A percentile compares a stretch with the other conserved stretches of the same genome.
Conservation (phyloP, 2,797 vertebrate species). For the Halcyon badia region DNA sequence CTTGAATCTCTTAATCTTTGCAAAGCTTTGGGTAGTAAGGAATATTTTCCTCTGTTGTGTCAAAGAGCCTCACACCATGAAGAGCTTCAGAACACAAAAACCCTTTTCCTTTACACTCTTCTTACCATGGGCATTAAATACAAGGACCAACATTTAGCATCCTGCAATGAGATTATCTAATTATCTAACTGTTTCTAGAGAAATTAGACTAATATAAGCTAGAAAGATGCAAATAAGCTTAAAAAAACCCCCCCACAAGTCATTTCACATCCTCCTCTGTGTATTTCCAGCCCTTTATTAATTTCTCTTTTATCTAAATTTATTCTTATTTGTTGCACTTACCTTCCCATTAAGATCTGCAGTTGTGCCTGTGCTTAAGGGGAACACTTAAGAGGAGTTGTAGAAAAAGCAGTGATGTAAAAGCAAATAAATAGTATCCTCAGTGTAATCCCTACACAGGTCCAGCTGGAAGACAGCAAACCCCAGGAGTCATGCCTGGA, state of each 20-base stretch:
- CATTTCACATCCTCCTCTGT: background rate
- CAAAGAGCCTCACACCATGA: background rate
- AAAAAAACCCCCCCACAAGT: background rate
- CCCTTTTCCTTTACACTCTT: background rate
- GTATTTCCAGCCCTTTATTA: background rate
- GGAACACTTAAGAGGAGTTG: background rate
- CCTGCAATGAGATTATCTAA: background rate
- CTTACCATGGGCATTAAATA: background rate
- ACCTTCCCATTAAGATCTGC: background rate
- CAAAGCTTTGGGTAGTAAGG: background rate
- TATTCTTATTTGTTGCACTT: background rate
- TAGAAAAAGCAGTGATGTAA: background rate
- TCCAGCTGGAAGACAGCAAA: background rate
- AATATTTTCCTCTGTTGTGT: background rate
- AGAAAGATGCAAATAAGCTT: background rate
- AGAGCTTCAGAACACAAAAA: background rate
- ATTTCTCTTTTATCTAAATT: background rate
- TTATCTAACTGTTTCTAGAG: background rate
- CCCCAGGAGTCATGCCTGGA: background rate
- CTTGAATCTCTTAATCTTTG: background rate
- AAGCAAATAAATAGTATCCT: background rate
- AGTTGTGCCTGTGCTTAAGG: background rate
- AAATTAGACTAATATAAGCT: background rate
- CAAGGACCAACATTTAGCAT: background rate
- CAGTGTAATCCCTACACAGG: background rate